These are phyloP conservation scores for Harpagoxenus sublaevis DNA, from an alignment of 2,888 invertebrate genomes.

Conservation along the genomic window DNA sequence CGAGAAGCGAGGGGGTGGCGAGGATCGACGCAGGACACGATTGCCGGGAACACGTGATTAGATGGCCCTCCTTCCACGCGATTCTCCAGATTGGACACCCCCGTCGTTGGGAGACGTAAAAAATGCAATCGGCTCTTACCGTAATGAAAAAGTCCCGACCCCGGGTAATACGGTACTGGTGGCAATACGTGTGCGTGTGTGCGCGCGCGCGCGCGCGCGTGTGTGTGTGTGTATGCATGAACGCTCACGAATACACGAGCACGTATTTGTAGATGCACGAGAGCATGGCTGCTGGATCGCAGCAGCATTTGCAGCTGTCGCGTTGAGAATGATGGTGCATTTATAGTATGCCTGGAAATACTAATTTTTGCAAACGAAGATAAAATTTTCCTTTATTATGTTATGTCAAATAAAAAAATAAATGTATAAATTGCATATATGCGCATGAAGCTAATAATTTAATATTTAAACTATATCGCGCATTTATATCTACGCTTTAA, in stretches of 20 bases:
- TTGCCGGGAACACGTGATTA: constrained; percentile 84
- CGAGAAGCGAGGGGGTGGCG: constrained; percentile 49
- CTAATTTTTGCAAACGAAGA: constrained; percentile 9
- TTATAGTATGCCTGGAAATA: constrained; percentile 7
- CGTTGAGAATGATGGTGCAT: constrained; percentile 46
- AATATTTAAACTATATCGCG: background rate
- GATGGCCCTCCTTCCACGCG: constrained; percentile 82
- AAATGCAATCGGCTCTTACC: constrained; percentile 86
- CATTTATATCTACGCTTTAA: background rate
- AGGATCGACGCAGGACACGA: constrained; percentile 79
- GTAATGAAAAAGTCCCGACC: constrained; percentile 84
- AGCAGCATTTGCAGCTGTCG: constrained; percentile 68
- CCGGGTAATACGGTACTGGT: constrained; percentile 78
- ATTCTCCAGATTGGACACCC: constrained; percentile 81
- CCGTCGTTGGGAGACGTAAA: constrained; percentile 81
- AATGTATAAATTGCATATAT: background rate
- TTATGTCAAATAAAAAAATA: background rate
- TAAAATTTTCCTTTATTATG: background rate
- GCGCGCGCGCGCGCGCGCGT: constrained; percentile 15
- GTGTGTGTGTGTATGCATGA: background rate
- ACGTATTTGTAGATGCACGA: constrained; percentile 35
- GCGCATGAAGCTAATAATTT: background rate
- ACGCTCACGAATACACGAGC: background rate
- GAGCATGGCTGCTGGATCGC: background rate
- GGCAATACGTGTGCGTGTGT: constrained; percentile 54